Evolutionary conservation across 1,140 invertebrate genomes (phyloP), one percentile per base, ranked within the genome.

Genomic region (Branchinecta lynchi): DNA sequence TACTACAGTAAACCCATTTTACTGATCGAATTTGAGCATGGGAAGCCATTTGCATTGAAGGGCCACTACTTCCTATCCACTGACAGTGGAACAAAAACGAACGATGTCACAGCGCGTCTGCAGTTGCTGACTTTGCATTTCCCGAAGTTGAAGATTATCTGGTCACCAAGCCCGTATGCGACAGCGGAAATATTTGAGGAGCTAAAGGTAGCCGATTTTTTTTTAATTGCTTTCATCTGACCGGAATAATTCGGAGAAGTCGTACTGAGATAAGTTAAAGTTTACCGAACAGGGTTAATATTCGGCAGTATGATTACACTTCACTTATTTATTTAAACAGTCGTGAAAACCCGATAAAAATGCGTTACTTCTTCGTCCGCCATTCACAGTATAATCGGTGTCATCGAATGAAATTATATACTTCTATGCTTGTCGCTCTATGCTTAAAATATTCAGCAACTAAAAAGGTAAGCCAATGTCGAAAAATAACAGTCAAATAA

Each of bases 11-110:
- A 89, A 75, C 90, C 93, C 0, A 88, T 97, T 76, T 80, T 98
- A n/a, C 83, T 98, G 0, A 96, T 98, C 70, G 95, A 98, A 80
- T 97, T 98, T 81, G 93, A 96, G 82, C 87, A 92, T 76, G 92
- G 91, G 75, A 93, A 92, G 79, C 87, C 92, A 15, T 96, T 96
- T 76, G 86, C 79, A 0, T 81, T 95, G 71, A 73, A 91, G 87
- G 86, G 87, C 32, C 85, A 88, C 74, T 90, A 88, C 74, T 88
- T 88, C 74, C 77, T 92, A 15, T 90, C 89, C 0, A 85, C 80
- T 72, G 89, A 92, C 76, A 81, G 32, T 32, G 32, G 86, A 66
- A 85, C 85, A 7, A 86, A 60, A 6, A 60, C 86, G 71, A 85
- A 85, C 45, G 87, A 92, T 73, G 84, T 93, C 43, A 86, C 88